phyloP scores from a whole-genome alignment of 1,140 invertebrate genomes.

The Stratiolaelaps scimitus region DNA sequence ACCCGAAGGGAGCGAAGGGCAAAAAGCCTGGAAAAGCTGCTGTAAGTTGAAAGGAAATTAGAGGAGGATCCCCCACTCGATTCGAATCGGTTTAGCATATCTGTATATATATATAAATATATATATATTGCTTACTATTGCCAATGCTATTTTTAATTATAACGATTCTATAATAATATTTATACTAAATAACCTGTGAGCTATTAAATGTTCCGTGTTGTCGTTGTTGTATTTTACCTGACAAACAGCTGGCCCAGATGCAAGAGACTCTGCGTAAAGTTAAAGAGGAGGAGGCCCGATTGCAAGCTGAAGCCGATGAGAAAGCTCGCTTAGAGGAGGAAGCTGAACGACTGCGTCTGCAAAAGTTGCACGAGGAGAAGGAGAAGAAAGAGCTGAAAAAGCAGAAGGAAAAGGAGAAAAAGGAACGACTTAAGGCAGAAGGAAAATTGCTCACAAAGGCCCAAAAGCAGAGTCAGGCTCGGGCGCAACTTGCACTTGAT shows the following conservation, averaged over 20 bases:
- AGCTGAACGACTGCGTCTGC: constrained; percentile 38
- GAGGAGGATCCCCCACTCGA: too few species aligned
- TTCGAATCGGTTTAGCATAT: too few species aligned
- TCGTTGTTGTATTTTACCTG: not conserved
- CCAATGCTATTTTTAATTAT: constrained; percentile 35
- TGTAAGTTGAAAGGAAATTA: constrained; percentile 34
- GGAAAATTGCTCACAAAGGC: constrained; percentile 70
- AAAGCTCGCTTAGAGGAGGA: constrained; percentile 58
- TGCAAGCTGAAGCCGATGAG: constrained; percentile 57
- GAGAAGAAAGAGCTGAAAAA: constrained; percentile 70
- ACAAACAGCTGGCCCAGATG: constrained; percentile 60
- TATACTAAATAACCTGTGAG: not conserved
- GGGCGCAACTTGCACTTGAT: constrained; percentile 73
- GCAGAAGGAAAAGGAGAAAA: constrained; percentile 83
- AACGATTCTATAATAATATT: constrained; percentile 32
- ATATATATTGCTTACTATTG: too few species aligned
- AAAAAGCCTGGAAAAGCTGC: constrained; percentile 36
- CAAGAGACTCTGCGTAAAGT: constrained; percentile 68
- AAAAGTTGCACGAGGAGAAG: constrained; percentile 58
- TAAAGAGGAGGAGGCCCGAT: constrained; percentile 65
- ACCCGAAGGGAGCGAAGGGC: constrained; percentile 31
- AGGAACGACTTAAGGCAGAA: constrained; percentile 80
- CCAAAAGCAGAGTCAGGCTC: constrained; percentile 62
- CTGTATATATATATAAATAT: too few species aligned
- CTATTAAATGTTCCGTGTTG: not conserved